Conservation (phyloP, 2,888 invertebrate genomes). For the Leptothorax acervorum region DNA sequence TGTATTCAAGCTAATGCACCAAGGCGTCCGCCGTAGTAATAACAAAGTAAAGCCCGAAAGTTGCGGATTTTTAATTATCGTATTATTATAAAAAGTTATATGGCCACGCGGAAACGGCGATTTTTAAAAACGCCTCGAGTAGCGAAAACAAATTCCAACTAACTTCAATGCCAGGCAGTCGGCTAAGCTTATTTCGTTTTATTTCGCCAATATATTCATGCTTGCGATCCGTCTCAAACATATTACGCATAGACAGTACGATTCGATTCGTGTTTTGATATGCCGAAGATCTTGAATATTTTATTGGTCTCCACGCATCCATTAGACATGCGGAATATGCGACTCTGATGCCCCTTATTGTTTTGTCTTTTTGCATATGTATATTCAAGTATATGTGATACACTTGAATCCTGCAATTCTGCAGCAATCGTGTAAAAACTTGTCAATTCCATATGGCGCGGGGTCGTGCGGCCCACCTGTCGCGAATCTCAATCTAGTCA, state of each 20-base stretch:
- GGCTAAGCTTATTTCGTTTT: not conserved
- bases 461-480: conserved; percentile 67
- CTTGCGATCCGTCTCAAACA: not conserved
- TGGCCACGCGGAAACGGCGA: not conserved
- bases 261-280: conserved; percentile 15
- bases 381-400: not conserved
- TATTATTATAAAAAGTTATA: not conserved
- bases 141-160: not conserved
- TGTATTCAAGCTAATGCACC: conserved; percentile 84
- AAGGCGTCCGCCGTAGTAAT: conserved; percentile 80
- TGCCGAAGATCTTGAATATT: not conserved
- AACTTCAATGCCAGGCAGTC: not conserved
- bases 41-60: conserved; percentile 67
- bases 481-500: conserved; percentile 76
- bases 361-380: not conserved
- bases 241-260: not conserved
- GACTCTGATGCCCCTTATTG: not conserved
- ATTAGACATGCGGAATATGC: not conserved
- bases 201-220: not conserved
- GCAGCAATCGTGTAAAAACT: conserved; percentile 43
- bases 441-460: conserved; percentile 54
- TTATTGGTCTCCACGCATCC: not conserved
- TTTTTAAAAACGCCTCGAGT: not conserved
- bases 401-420: conserved; percentile 2
- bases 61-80: conserved; percentile 42